Conservation (phyloP, 2,113 vertebrate genomes). For the Engystomops pustulosus region DNA sequence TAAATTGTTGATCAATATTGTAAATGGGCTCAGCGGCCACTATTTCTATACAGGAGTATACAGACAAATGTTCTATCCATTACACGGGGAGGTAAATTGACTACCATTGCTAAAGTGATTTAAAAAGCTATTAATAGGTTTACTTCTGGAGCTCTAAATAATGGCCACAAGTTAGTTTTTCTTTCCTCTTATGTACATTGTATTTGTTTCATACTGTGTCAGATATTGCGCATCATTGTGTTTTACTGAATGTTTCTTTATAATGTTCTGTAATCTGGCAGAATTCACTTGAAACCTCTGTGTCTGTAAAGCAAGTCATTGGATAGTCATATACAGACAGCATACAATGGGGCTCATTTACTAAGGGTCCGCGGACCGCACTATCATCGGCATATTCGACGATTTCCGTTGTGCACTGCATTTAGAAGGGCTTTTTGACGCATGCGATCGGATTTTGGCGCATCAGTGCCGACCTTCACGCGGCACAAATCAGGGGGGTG, state of each 20-base stretch:
- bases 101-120: conserved; percentile 19
- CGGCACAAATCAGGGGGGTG: too few species aligned
- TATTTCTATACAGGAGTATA: conserved; percentile 41
- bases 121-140: conserved; percentile 35
- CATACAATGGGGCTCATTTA: too few species aligned
- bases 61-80: conserved; percentile 49
- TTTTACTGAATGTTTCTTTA: neutral
- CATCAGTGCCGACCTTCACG: too few species aligned
- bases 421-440: too few species aligned
- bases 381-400: too few species aligned
- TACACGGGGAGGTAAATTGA: conserved; percentile 12
- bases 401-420: too few species aligned
- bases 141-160: conserved; percentile 38
- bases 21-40: neutral
- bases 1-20: neutral
- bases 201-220: neutral
- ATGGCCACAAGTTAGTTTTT: conserved; percentile 66
- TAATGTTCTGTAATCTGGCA: neutral
- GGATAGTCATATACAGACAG: too few species aligned
- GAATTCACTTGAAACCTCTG: neutral
- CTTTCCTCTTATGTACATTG: conserved; percentile 64
- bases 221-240: neutral
- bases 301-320: too few species aligned
- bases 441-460: too few species aligned
- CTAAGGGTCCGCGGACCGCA: too few species aligned